Evolutionary conservation across 1,140 invertebrate species (phyloP), one percentile per base, ranked within the genome.

Genomic region (Drosophila mojavensis): DNA sequence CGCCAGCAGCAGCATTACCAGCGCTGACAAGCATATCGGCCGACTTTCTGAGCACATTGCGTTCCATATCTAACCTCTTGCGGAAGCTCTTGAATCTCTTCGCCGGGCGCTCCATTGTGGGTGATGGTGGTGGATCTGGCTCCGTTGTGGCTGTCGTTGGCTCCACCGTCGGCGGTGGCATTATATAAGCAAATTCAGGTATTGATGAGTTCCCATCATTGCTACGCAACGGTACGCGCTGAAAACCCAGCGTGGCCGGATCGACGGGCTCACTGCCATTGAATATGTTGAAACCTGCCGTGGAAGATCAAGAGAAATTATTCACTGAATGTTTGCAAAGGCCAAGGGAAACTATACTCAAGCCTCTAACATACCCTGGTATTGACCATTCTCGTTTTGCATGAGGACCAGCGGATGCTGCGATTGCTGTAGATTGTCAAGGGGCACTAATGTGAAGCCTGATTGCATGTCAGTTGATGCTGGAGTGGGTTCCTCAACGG

Each of bases 301-400:
- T 58, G 64, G 10, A 15, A 1, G 5, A 5, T 4, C 28, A 30
- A 30, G 28, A 5, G 3, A 1, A 17, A 4, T n/a, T 9, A 13
- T 9, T 11, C 55, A 56, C 47, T 39, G 13, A 1, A n/a, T 13
- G 11, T 13, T 0, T 0, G 2, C 28, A 30, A 30, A 30, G 6
- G 7, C 33, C 6, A 33, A 33, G 33, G 2, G 6, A 7, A 33
- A 9, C 6, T 33, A 9, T 9, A 33, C 33, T 33, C 7, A 0
- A 10, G 0, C 6, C 6, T 5, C 7, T 33, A 33, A 33, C 33
- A 70, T 76, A 92, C 91, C 75, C 67, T 92, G 91, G 53, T 72
- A 84, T 41, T 76, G 75, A 5, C 91, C 91, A 5, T 76, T 75
- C 28, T 86, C 82, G 13, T 90, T 91, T 26, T 80, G 81, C 13